Base-by-base conservation (phyloP, 2,113 vertebrate genomes). In the Anarrhichthys ocellatus region DNA sequence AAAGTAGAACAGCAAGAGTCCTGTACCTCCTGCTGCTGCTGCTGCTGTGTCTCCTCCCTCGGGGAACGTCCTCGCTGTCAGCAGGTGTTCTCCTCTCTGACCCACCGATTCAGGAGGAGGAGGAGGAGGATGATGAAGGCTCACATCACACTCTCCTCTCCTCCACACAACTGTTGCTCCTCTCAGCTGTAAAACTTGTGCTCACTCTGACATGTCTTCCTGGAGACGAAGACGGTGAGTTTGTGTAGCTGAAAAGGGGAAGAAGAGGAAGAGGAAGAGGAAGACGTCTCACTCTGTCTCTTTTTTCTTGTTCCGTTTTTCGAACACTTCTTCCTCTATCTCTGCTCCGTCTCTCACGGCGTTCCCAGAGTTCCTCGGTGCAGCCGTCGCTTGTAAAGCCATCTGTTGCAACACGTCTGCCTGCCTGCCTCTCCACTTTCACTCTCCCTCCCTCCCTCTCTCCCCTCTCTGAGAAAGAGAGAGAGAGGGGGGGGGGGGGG, bases 391-490 rank as follows among this genome's bases (percentile, higher is more conserved):
- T 72, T 84, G n/a, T 81, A 6, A 76, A 85, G 67, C 87, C 92
- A 92, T 91, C 92, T 92, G 92, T 91, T 91, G 90, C 87, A 91
- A 91, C 87, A 88, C 83, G 88, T 89, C 91, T 52, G 82, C 70
- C 80, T 42, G 78, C 66, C 86, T 56, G 81, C 66, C 74, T 88
- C 90, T 89, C 70, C 90, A 88, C 89, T 90, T 89, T 91, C 90
- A 80, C 89, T 86, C 82, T 62, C 70, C 24, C 64, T 42, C 64
- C 32, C 69, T 6, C 52, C 9, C 50, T 5, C 80, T 17, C 78
- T 38, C 56, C 68, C 42, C 24, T 22, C 76, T 44, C 73, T 52
- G 50, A 52, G 50, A 18, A 9, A 52, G 18, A 52, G 18, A 54
- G 52, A 4, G 56, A 14, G 44, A 17, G 0, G 24, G 14, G 54